Evolutionary conservation across 2,888 invertebrate species (phyloP), one percentile per base, ranked within the genome.

Genomic region (Cabera pusaria): DNA sequence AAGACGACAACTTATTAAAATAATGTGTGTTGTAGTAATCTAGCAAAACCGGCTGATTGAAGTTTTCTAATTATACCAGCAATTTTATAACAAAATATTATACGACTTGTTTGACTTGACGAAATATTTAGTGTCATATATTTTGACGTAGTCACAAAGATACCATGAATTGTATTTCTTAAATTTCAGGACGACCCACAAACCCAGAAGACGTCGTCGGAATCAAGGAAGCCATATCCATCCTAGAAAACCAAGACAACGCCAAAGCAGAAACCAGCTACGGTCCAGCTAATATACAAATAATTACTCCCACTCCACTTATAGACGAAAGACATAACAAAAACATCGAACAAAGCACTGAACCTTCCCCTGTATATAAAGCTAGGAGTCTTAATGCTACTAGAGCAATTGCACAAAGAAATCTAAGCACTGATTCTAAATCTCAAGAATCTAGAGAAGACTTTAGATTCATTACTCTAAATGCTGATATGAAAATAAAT

Each of bases 171-270:
- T n/a, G 20, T 14, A 12, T 7, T 26, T 36, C 12, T 20, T 12
- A 5, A 23, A 29, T 61, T 66, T 2, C 75, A 88, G 88, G 69
- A 49, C 70, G 61, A 17, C 66, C 72, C 10, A 52, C 69, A 25
- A 81, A 77, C 23, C 78, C 85, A 3, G 86, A 82, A 71, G 81
- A 82, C 9, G 72, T 77, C 5, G 74, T 74, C 10, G 86, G 85
- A 6, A 68, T 88, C 1, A 85, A 85, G 67, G 82, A 85, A 55
- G 88, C 88, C 16, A 86, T 88, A 42, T 64, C 82, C 2, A 84
- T 87, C 16, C 55, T 88, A 32, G 80, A 81, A 59, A 83, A 82
- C 44, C 84, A 84, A 54, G 70, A 85, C 28, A 54, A 45, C 9
- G 20, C 44, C 11, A 65, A 66, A 40, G 55, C 40, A 9, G 54